Conservation (phyloP, 2,797 vertebrate genomes). For the Rhinichthys osculus region DNA sequence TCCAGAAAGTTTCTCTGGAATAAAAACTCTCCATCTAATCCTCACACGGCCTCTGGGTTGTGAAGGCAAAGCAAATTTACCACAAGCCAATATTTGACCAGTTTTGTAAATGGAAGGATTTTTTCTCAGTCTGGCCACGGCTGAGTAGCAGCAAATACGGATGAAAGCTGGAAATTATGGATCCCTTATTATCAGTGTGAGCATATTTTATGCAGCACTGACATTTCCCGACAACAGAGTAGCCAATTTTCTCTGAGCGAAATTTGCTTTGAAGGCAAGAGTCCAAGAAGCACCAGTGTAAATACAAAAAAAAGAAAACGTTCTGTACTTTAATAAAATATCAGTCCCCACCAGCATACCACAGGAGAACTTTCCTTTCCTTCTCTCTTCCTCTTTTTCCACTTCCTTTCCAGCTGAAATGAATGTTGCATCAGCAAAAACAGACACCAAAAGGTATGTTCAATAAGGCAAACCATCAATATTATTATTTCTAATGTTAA, state of each 20-base stretch:
- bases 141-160: slow-evolving; percentile 18
- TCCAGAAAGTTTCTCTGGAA: not conserved
- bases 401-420: slow-evolving; percentile 41
- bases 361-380: slow-evolving; percentile 41
- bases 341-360: not conserved
- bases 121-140: slow-evolving; percentile 7
- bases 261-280: slow-evolving; percentile 14
- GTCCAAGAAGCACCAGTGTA: not conserved
- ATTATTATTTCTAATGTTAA: not conserved
- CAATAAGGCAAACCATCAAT: not conserved
- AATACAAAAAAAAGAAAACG: not conserved
- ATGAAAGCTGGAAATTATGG: slow-evolving; percentile 34
- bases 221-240: slow-evolving; percentile 5
- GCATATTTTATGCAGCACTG: slow-evolving; percentile 40
- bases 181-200: slow-evolving; percentile 5
- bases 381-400: not conserved
- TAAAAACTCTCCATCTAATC: not conserved
- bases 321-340: slow-evolving; percentile 19
- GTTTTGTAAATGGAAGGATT: slow-evolving; percentile 42
- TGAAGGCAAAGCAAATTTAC: slow-evolving; percentile 34
- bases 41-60: slow-evolving; percentile 8
- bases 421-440: not conserved
- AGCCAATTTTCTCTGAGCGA: not conserved
- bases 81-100: slow-evolving; percentile 48
- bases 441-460: not conserved